Conservation (phyloP, 2,888 invertebrate genomes). For the Zele albiditarsus region DNA sequence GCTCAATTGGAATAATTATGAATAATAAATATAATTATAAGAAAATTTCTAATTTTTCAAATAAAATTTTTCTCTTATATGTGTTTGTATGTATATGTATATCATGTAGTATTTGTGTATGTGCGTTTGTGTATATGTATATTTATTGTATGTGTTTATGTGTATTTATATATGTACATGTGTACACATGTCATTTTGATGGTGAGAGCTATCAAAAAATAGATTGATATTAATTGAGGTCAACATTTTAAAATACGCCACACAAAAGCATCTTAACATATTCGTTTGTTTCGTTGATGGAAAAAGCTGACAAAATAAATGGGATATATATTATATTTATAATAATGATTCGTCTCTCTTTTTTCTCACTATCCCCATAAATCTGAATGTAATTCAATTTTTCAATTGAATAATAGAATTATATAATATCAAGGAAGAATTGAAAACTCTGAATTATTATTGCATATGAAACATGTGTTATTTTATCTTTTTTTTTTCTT, state of each 20-base stretch:
- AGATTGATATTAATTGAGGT: constrained; percentile 31
- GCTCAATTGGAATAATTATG: constrained; percentile 31
- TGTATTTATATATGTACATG: neutral
- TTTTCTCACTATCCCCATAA: neutral
- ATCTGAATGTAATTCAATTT: constrained; percentile 5
- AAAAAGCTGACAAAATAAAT: constrained; percentile 26
- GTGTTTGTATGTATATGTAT: constrained; percentile 20
- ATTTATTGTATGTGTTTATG: too few species aligned
- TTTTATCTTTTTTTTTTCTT: constrained; percentile 20
- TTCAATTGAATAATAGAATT: neutral
- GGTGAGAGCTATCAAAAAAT: constrained; percentile 15
- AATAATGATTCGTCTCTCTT: constrained; percentile 8
- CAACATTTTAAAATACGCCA: constrained; percentile 25
- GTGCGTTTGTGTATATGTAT: neutral
- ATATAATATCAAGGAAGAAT: constrained; percentile 28
- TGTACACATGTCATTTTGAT: constrained; percentile 8
- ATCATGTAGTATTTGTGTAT: neutral
- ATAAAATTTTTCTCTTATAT: constrained; percentile 10
- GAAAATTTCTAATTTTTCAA: constrained; percentile 6
- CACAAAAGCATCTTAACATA: constrained; percentile 21
- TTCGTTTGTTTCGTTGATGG: constrained; percentile 34
- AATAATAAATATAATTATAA: constrained; percentile 13
- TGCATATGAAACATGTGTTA: constrained; percentile 39
- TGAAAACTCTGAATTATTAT: constrained; percentile 22
- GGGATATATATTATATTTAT: neutral